Evolutionary conservation across 2,888 invertebrate genomes (phyloP).

Genomic region (Colostygia pectinataria): DNA sequence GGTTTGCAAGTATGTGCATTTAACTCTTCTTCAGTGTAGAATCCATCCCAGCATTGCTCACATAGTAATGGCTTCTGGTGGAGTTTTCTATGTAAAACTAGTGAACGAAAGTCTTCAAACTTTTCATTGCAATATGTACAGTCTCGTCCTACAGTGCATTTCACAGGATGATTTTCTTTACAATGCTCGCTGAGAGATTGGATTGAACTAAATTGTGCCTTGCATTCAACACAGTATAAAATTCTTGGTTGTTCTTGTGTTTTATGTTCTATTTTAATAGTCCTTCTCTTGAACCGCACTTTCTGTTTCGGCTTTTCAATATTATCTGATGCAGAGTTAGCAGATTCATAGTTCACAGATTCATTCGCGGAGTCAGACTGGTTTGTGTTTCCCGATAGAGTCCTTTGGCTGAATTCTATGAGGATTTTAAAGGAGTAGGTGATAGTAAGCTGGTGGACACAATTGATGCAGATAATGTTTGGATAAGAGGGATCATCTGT

Average conservation of each 20-base stretch:
- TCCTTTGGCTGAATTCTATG: conserved; percentile 64
- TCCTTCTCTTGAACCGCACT: conserved; percentile 40
- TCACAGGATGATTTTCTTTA: conserved; percentile 57
- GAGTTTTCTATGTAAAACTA: conserved; percentile 69
- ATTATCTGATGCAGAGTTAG: too few species aligned
- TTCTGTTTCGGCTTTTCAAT: conserved; percentile 44
- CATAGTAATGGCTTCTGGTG: conserved; percentile 72
- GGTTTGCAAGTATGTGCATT: conserved; percentile 64
- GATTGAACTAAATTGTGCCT: conserved; percentile 58
- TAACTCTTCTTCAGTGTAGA: conserved; percentile 53
- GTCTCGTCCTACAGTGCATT: conserved; percentile 60
- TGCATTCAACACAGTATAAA: conserved; percentile 73
- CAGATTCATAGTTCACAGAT: conserved; percentile 51
- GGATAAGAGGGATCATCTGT: conserved; percentile 55
- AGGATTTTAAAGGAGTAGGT: conserved; percentile 75
- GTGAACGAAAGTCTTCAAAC: conserved; percentile 70
- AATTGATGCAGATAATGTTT: conserved; percentile 68
- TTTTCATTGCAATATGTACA: conserved; percentile 76
- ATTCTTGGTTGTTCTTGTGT: conserved; percentile 42
- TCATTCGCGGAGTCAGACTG: conserved; percentile 50
- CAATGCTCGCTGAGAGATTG: conserved; percentile 63
- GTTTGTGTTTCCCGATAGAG: conserved; percentile 47
- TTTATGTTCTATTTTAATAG: conserved; percentile 36
- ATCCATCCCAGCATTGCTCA: conserved; percentile 76
- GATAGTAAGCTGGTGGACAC: conserved; percentile 71